Base-by-base conservation (phyloP, 2,888 invertebrate species). In the Chrysolina haemoptera region DNA sequence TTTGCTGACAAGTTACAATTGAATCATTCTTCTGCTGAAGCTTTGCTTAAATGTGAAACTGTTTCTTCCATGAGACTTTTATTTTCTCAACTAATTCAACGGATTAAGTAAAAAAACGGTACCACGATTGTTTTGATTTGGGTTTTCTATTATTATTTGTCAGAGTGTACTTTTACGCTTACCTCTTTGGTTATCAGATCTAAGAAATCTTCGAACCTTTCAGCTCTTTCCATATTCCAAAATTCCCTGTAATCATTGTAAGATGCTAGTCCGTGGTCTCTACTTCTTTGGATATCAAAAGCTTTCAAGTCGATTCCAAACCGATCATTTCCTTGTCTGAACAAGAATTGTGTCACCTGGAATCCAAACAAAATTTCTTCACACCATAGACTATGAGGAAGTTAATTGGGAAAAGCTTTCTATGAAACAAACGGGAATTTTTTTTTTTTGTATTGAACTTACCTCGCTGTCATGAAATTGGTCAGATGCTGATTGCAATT, bases 231-330 rank as follows among this genome's bases (percentile, higher is more conserved):
- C 8, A 95, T 87, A 0, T 94, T 94, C 83, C 95, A 95, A 74
- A 93, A 93, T 10, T 92, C 91, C 70, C 98, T 90, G 82, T 93
- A 93, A 70, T 93, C 91, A 73, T 93, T 92, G 87, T 96, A 97
- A 0, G 92, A 91, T 4, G 93, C 94, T 22, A 97, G 88, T 10
- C 76, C 96, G 84, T 96, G 96, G 86, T 96, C 96, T 64, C 96
- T 91, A 78, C 94, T 94, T 76, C 96, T 91, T 85, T 96, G 96
- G 75, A 97, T 93, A 84, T 96, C 96, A 35, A 93, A 91, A 0
- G 96, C 93, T 63, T 94, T 91, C 73, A 97, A 88, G 86, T 97
- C 96, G 9, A 91, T 89, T 0, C 96, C 96, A 80, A 96, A 94
- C 27, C 50, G 64, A 4, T 92, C 91, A 83, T 90, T 91, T 76